Base-by-base conservation (phyloP, 2,797 vertebrate species). In the Sphaeramia orbicularis region DNA sequence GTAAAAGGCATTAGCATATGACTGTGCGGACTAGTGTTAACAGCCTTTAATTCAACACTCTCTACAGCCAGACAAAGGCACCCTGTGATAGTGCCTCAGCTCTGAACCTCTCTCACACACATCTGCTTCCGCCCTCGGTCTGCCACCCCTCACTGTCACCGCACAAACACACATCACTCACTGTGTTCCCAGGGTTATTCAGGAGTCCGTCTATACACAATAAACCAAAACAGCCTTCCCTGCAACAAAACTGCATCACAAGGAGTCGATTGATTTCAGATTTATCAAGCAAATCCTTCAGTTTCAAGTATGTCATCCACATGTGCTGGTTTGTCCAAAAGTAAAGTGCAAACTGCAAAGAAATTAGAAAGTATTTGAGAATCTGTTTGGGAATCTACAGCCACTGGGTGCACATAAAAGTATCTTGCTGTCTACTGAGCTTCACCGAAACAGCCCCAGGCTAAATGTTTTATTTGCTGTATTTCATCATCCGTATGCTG, bases 11-110 rank as follows among this genome's bases (percentile, higher is more conserved):
- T 94, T 94, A 93, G 89, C 91, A 94, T 94, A 86, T 79, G 84
- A 90, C 81, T 88, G 86, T 62, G 82, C 67, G 58, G 77, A 81
- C 76, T 74, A 85, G 87, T 81, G 87, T 88, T 91, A 88, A 90
- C 85, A 89, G 81, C 86, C 88, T 93, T 92, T 92, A 92, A 94
- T 93, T 93, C 88, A 90, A 78, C 85, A 55, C 83, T 79, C 83
- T 84, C 80, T n/a, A 18, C 55, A 30, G 71, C 47, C 74, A 79
- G 65, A 92, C 91, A 92, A 91, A 92, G 91, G 55, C 78, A 80
- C 88, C 78, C 91, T 86, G 87, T 91, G 89, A 92, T 89, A 71
- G 85, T 72, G 85, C 85, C 85, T 79, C 83, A 65, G 86, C 88
- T 87, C 89, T 75, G 69, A 88, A 81, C 69, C 87, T 74, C 86